Conservation (phyloP, 2,888 invertebrate species). For the Miltochrista miniata region DNA sequence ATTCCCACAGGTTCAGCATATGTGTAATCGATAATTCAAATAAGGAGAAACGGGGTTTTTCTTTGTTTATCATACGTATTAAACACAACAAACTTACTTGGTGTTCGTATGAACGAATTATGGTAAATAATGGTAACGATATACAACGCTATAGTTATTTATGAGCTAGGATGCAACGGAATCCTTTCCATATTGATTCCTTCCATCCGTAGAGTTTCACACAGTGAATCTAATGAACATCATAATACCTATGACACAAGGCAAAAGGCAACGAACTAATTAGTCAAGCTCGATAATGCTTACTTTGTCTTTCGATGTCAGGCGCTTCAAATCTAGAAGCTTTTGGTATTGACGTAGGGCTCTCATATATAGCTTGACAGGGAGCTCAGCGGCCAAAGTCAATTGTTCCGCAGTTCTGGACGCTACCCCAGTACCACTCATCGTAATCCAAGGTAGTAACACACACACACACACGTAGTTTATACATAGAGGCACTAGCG, state of each 20-base stretch:
- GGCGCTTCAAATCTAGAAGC: constrained; percentile 82
- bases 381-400: constrained; percentile 59
- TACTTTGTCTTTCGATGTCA: constrained; percentile 81
- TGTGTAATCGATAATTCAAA: constrained; percentile 1
- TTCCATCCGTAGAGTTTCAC: too few species aligned
- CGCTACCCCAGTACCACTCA: constrained; percentile 73
- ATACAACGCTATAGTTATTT: too few species aligned
- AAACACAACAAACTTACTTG: neutral
- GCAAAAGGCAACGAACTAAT: too few species aligned
- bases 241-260: too few species aligned
- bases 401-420: constrained; percentile 59
- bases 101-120: neutral
- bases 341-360: constrained; percentile 86
- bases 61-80: constrained; percentile 11
- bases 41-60: constrained; percentile 12
- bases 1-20: constrained; percentile 12
- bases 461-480: constrained; percentile 58
- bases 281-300: constrained; percentile 39
- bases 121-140: too few species aligned
- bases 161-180: too few species aligned
- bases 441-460: constrained; percentile 56
- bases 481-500: constrained; percentile 60
- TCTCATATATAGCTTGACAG: constrained; percentile 82
- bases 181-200: too few species aligned
- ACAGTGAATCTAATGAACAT: too few species aligned